Evolutionary conservation across 2,113 vertebrate species (phyloP).

Genomic region (Gavia stellata): DNA sequence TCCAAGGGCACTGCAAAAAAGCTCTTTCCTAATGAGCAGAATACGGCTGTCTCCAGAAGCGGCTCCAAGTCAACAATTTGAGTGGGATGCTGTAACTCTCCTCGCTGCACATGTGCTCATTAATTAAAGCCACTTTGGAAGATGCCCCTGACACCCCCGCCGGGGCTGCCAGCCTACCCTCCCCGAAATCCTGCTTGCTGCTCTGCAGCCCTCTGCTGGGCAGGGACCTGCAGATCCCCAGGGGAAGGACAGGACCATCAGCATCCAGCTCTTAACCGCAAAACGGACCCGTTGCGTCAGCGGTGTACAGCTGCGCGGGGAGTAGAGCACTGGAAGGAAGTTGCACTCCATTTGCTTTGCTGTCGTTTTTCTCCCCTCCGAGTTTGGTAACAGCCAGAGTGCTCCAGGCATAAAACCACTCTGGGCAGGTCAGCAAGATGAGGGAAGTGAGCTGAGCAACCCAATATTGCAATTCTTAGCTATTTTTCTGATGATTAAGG

Average conservation of each 20-base stretch:
- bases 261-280: not conserved
- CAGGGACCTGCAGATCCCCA: not conserved
- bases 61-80: conserved; percentile 61
- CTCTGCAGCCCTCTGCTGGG: conserved; percentile 64
- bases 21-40: conserved; percentile 61
- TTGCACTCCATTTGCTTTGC: not conserved
- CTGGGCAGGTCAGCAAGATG: not conserved
- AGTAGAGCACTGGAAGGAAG: not conserved
- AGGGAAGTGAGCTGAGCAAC: not conserved
- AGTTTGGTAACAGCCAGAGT: not conserved
- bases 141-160: conserved; percentile 49
- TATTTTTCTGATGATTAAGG: not conserved
- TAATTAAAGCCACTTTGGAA: conserved; percentile 68
- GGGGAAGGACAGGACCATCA: not conserved
- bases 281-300: not conserved
- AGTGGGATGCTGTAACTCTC: conserved; percentile 66
- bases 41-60: conserved; percentile 57
- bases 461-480: not conserved
- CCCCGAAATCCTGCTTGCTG: conserved; percentile 3
- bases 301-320: not conserved
- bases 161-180: conserved; percentile 43
- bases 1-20: conserved; percentile 66
- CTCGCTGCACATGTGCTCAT: conserved; percentile 55
- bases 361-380: not conserved
- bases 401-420: not conserved